Evolutionary conservation across 2,113 vertebrate genomes (phyloP), one percentile per base, ranked within the genome.

Genomic region (Odocoileus virginianus): DNA sequence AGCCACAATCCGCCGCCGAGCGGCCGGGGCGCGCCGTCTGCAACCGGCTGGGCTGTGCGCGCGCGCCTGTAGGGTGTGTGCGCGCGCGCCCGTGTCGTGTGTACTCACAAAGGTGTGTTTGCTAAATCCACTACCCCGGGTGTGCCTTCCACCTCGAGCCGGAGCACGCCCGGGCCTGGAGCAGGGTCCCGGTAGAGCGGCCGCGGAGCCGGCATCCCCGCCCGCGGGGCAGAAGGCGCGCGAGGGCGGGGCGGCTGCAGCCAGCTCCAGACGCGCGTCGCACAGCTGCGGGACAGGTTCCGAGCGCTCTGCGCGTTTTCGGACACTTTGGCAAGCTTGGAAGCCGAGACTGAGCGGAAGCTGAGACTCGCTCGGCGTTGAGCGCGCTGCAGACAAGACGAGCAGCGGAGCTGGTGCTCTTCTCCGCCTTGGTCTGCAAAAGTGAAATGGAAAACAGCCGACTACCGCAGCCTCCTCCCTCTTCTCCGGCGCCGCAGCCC

Each of bases 361-460:
- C 15, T 5, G 40, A 50, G 67, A 40, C 19, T 40, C n/a, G 33
- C 67, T 86, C 30, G 11, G 57, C 64, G 54, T 67, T 45, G 58
- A 78, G 60, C 8, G 64, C 50, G 28, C 83, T 30, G 89, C 83
- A 67, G 43, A 21, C 40, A 19, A 4, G 14, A 55, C 52, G 50
- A 58, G 40, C 78, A 78, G 93, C 33, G 27, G 30, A 57, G 52
- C 45, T 19, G 55, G 54, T 16, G 30, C 87, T 89, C 84, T 84
- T 52, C 25, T 85, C 54, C 40, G 64, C 36, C 83, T 50, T 6
- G 40, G 58, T 96, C 92, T 90, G 92, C 85, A 88, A 97, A 97
- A 98, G 97, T 97, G 95, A 97, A 98, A 85, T 97, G 94, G 85
- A 83, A 95, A 94, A 83, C 81, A 92, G 96, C 74, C 33, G 9